Evolutionary conservation across 1,140 invertebrate species (phyloP), one percentile per base, ranked within the genome.

Genomic region (Hypothenemus hampei): DNA sequence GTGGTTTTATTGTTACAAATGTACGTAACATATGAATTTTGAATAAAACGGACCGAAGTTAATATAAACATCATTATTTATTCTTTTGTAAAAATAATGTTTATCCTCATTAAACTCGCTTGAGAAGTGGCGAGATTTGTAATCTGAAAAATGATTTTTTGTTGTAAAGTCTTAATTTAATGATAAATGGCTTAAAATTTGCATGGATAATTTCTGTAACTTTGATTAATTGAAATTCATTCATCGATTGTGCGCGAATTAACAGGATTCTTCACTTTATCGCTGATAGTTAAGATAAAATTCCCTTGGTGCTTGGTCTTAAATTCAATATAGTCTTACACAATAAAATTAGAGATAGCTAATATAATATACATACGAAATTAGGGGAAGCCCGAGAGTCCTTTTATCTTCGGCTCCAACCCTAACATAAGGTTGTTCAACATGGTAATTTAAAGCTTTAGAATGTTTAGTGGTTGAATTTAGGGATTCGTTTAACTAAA

Each of bases 401-500:
- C 50, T 53, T 53, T 53, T 53, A 53, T 53, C 41, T 53, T 26
- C 23, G 36, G 50, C 20, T 53, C 39, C 40, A 53, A 53, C 50
- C 50, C 50, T 43, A 53, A 53, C 50, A 53, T 53, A 53, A 53
- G 50, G 50, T 53, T 53, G 40, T 44, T 44, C 50, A 43, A 53
- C 50, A 53, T 53, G 50, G 50, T 53, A 53, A 53, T 53, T 53
- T 53, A 53, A 53, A 53, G 50, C 50, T 44, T 53, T 44, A 53
- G 26, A 53, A 53, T 53, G 40, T 53, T 53, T 53, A 53, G 50
- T 53, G 50, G 50, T 53, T 44, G 19, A 43, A 53, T 53, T 53
- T 53, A 20, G 50, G 50, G 50, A 20, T 35, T 44, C 24, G 35
- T 53, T 53, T 53, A 36, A 53, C 40, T 44, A 44, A 43, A 53